These are phyloP conservation scores for Crotalus helleri DNA, from an alignment of 2,113 vertebrate genomes.

Conservation along the genomic window DNA sequence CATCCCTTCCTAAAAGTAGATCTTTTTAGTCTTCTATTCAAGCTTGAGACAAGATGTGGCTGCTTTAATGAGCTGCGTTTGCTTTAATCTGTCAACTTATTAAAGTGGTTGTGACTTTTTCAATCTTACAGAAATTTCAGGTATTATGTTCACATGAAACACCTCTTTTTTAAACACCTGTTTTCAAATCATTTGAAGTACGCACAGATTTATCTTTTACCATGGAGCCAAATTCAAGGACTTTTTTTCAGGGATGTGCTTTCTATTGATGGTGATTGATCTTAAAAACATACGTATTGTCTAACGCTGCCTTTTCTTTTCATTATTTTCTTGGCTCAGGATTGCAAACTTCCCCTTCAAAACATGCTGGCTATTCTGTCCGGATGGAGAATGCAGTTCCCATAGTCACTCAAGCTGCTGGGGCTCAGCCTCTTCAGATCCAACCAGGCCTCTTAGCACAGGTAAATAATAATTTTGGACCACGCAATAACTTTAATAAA, in stretches of 20 bases:
- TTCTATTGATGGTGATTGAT: not conserved
- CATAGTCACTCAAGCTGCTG: conserved; percentile 96
- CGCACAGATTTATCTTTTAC: not conserved
- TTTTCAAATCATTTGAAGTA: not conserved
- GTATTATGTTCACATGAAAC: not conserved
- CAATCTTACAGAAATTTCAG: not conserved
- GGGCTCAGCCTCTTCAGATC: conserved; percentile 94
- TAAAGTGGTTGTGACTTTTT: not conserved
- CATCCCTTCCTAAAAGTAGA: not conserved
- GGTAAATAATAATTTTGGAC: conserved; percentile 70
- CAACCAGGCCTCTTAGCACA: conserved; percentile 95
- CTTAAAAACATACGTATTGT: not conserved
- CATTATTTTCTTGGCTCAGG: conserved; percentile 70
- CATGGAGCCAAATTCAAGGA: not conserved
- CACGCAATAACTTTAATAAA: not conserved
- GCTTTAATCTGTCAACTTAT: not conserved
- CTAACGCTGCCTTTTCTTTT: conserved; percentile 39
- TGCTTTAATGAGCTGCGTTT: not conserved
- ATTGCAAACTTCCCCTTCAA: conserved; percentile 93
- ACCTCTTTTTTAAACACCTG: not conserved
- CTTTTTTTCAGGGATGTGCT: not conserved
- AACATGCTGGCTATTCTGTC: conserved; percentile 95
- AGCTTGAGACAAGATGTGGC: not conserved
- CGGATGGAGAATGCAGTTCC: conserved; percentile 98
- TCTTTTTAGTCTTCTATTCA: not conserved